phyloP scores from a whole-genome alignment of 1,140 invertebrate genomes.

The Mizuhopecten yessoensis region DNA sequence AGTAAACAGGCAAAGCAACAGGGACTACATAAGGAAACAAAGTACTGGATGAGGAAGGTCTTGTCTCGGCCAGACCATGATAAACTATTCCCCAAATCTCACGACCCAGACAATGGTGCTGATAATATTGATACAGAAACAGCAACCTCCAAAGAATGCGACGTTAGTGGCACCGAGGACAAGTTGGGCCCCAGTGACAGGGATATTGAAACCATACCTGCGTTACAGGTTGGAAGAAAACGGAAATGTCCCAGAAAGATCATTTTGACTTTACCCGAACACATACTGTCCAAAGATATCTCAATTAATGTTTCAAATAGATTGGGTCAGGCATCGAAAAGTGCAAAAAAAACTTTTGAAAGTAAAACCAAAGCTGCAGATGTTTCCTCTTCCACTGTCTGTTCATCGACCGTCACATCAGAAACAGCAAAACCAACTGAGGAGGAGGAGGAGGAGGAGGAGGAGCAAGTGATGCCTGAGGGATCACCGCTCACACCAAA shows the following conservation, averaged over 20 bases:
- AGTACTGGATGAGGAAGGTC: slow-evolving; percentile 29
- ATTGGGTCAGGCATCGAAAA: not conserved
- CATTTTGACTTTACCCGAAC: not conserved
- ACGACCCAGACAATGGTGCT: not conserved
- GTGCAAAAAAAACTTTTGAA: not conserved
- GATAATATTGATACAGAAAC: not conserved
- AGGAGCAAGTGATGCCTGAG: not conserved
- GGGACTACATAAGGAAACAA: not conserved
- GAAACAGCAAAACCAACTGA: not conserved
- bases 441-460: not conserved
- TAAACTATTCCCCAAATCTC: not conserved
- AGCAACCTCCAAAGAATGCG: not conserved
- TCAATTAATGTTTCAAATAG: not conserved
- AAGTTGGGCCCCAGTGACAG: not conserved
- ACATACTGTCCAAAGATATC: not conserved
- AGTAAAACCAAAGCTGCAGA: not conserved
- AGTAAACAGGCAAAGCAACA: slow-evolving; percentile 14
- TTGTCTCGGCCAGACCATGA: not conserved
- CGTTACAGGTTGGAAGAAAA: slow-evolving; percentile 12
- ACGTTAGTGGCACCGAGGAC: not conserved
- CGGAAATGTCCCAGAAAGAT: not conserved
- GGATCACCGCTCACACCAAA: not conserved
- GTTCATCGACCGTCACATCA: not conserved
- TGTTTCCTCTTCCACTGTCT: not conserved
- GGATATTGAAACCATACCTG: not conserved